A percentile compares a stretch with the other conserved stretches of the same genome.
phyloP scores from a whole-genome alignment of 2,113 vertebrate species.

The Dolichotis patagonum region DNA sequence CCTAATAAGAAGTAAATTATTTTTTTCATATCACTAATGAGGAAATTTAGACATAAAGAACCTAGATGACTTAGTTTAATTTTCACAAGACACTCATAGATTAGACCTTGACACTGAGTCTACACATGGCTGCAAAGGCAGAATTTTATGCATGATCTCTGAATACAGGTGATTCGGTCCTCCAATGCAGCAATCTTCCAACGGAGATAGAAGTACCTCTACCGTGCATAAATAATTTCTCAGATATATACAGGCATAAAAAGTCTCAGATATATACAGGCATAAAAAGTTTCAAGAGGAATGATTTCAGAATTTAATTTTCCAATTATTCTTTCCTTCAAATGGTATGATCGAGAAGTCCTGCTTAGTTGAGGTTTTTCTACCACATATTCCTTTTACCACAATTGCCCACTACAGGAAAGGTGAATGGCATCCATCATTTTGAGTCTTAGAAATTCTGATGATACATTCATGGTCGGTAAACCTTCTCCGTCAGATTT shows the following conservation, averaged over 20 bases:
- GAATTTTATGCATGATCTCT: neutral
- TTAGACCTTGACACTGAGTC: neutral
- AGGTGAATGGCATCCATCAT: neutral
- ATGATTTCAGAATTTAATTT: neutral
- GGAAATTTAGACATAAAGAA: neutral
- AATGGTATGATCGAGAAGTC: neutral
- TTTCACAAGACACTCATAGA: neutral
- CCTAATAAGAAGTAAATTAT: neutral
- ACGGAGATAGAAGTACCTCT: neutral
- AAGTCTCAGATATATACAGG: neutral
- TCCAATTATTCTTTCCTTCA: neutral
- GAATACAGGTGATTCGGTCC: neutral
- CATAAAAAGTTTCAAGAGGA: neutral
- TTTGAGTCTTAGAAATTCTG: neutral
- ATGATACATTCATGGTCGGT: neutral
- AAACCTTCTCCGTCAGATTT: neutral
- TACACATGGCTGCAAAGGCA: neutral
- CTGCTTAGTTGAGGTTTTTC: neutral
- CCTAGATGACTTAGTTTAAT: no score
- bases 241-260: neutral
- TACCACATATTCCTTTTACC: no score
- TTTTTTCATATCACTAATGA: neutral
- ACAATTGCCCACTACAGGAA: neutral
- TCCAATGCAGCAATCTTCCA: neutral
- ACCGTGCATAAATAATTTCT: neutral